Percentiles rank a stretch among this genome's conserved stretches.
These are phyloP conservation scores for Istiophorus platypterus DNA, from an alignment of 2,113 vertebrate genomes.

Conservation along the genomic window DNA sequence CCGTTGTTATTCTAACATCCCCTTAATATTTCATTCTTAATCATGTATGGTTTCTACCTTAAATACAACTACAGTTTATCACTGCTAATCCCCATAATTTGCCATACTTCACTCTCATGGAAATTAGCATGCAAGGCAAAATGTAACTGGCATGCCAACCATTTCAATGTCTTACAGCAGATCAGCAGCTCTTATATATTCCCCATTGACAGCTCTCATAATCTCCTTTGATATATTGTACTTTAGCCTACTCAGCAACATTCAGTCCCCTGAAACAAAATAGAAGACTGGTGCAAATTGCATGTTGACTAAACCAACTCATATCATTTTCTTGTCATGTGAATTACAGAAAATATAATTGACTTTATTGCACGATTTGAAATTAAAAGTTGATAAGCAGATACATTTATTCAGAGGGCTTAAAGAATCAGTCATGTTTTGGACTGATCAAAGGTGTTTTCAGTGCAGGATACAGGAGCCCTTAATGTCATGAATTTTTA, in stretches of 20 bases:
- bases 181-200: constrained; percentile 3
- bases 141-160: neutral
- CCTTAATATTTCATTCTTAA: neutral
- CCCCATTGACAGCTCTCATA: neutral
- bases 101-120: neutral
- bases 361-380: neutral
- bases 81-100: neutral
- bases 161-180: neutral
- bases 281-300: neutral
- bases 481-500: constrained; percentile 1
- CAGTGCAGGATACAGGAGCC: neutral
- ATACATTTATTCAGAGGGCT: neutral
- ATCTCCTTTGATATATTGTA: neutral
- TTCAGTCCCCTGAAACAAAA: neutral
- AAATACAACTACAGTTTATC: neutral
- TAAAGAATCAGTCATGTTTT: neutral
- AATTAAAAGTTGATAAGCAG: neutral
- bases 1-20: neutral
- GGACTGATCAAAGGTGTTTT: neutral
- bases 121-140: neutral
- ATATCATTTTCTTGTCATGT: neutral
- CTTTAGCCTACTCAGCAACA: no score
- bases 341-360: no score
- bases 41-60: neutral
- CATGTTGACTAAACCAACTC: neutral